These are phyloP conservation scores for Lepidurus arcticus DNA, from an alignment of 1,140 invertebrate species.

Conservation along the genomic window DNA sequence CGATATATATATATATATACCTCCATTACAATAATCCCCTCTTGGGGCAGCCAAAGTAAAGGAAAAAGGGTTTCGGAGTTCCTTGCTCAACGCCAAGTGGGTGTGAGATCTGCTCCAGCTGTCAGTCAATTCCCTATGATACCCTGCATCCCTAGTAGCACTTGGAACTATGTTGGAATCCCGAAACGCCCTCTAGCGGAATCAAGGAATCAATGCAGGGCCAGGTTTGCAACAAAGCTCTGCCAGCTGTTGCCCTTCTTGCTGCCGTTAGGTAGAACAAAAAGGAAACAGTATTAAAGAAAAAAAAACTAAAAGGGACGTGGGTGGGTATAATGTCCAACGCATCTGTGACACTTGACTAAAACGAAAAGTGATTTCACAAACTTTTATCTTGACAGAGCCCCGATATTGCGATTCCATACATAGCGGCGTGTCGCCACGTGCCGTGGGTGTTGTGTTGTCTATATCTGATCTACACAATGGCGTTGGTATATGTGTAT, in stretches of 20 bases:
- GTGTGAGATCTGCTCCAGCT: conserved; percentile 9
- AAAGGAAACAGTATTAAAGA: neutral
- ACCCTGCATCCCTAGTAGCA: neutral
- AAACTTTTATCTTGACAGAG: too few relatives aligned
- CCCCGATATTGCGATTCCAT: too few relatives aligned
- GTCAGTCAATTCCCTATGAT: neutral
- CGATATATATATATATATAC: neutral
- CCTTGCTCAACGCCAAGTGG: neutral
- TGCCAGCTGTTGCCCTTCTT: neutral
- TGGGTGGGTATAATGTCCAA: neutral
- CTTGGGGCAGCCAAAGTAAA: neutral
- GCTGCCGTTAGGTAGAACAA: neutral
- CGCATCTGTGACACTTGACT: conserved; percentile 8
- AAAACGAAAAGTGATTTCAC: too few relatives aligned
- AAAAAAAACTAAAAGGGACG: neutral
- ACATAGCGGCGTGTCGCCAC: too few relatives aligned
- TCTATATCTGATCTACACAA: too few relatives aligned
- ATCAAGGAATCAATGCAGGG: neutral
- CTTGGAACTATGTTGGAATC: too few relatives aligned
- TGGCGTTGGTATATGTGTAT: too few relatives aligned
- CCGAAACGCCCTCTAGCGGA: neutral
- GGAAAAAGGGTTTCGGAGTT: neutral
- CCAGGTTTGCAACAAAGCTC: neutral
- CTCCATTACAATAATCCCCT: neutral
- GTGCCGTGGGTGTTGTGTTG: too few relatives aligned